Evolutionary conservation across 1,140 invertebrate genomes (phyloP).

Genomic region (Drosophila subpulchrella): DNA sequence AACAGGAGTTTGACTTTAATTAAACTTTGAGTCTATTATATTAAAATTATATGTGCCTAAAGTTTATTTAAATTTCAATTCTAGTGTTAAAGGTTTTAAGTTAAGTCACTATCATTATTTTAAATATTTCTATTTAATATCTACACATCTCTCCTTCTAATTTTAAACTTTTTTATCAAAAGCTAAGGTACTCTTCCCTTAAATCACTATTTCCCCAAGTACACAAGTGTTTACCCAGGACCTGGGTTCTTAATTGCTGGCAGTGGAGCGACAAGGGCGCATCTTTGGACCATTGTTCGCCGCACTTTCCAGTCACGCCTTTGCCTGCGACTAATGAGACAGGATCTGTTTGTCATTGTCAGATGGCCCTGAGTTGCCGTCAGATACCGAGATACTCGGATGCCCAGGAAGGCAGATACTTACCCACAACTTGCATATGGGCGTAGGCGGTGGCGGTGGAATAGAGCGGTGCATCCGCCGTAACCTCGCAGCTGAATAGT

Average conservation of each 20-base stretch:
- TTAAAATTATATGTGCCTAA: too few species aligned
- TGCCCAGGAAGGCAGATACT: slow-evolving; percentile 83
- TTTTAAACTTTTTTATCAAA: too few species aligned
- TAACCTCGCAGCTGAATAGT: slow-evolving; percentile 94
- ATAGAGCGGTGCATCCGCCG: slow-evolving; percentile 91
- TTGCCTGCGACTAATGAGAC: slow-evolving; percentile 40
- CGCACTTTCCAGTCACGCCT: slow-evolving; percentile 4
- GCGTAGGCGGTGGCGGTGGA: slow-evolving; percentile 88
- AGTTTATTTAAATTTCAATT: too few species aligned
- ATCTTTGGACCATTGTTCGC: slow-evolving; percentile 18
- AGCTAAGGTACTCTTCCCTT: neutral
- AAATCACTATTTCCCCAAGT: neutral
- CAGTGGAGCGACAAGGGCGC: neutral
- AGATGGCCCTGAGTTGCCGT: slow-evolving; percentile 9
- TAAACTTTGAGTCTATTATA: too few species aligned
- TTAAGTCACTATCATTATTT: too few species aligned
- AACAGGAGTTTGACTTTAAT: too few species aligned
- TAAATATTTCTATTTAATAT: too few species aligned
- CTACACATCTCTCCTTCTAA: neutral
- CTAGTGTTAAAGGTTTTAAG: too few species aligned
- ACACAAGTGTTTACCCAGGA: neutral
- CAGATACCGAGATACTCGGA: neutral
- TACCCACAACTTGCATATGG: slow-evolving; percentile 90
- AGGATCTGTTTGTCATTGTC: slow-evolving; percentile 11
- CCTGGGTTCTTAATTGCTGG: slow-evolving; percentile 16